Base-by-base conservation (phyloP, 2,888 invertebrate species). In the Trachelus stipa region DNA sequence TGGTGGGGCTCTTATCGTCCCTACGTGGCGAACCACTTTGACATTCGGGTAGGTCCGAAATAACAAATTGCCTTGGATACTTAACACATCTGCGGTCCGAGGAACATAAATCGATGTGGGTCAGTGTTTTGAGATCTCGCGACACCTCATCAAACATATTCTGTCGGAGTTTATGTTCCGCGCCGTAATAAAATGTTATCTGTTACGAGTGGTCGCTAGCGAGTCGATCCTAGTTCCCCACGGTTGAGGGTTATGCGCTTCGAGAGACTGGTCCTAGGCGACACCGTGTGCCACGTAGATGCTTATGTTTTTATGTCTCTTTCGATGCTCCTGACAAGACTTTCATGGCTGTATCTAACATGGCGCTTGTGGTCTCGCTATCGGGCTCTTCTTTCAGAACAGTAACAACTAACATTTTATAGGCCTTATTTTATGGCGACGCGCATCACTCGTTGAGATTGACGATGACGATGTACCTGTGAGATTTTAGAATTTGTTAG, bases 131-230 rank as follows among this genome's bases (percentile, higher is more conserved):
- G 71, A 71, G 71, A n/a, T 12, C 79, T 76, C 79, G 82, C 82
- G 84, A 83, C 84, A 83, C 84, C 83, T 85, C 82, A 82, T 82
- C 85, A 81, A 84, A 79, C 84, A 82, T 85, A 85, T 84, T 82
- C 85, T 82, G 80, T 77, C 80, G 77, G 80, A 81, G 75, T 84
- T 84, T 84, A 84, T 85, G 85, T 76, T 69, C 79, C 79, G 76
- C 78, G 73, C 79, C 81, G 81, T 76, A 83, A 80, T 85, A 84
- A 84, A 84, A 81, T 79, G 82, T 81, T 78, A 79, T 84, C 84
- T 85, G 74, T 77, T 76, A 76, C 73, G 79, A 77, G 37, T 34
- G 74, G 30, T 74, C 74, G 74, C 74, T 74, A 12, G 74, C 74
- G 34, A 74, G 35, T 74, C 23, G 82, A 81, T 68, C 56, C 75